A percentile compares a stretch with the other conserved stretches of the same genome.
Conservation (phyloP, 2,888 invertebrate genomes). For the Drosophila subquinaria region DNA sequence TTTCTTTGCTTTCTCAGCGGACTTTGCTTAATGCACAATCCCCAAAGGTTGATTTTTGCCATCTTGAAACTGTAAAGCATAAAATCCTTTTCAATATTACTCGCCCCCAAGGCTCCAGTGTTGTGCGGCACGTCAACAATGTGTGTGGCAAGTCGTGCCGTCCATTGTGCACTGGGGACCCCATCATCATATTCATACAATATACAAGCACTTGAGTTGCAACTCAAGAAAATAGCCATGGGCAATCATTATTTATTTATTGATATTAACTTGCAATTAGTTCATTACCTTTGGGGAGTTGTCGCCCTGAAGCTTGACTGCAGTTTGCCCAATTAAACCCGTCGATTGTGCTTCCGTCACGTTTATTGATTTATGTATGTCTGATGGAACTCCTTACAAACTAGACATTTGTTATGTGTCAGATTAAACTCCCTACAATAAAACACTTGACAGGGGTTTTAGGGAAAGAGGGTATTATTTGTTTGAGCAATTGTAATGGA, state of each 20-base stretch:
- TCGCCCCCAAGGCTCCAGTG: conserved; percentile 55
- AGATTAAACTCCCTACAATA: neutral
- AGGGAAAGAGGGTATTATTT: neutral
- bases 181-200: conserved; percentile 32
- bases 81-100: conserved; percentile 68
- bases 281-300: conserved; percentile 58
- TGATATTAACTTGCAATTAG: conserved; percentile 74
- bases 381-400: neutral
- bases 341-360: conserved; percentile 11
- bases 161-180: conserved; percentile 56
- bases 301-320: conserved; percentile 2
- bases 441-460: neutral
- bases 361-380: conserved; percentile 13
- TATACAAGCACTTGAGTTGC: conserved; percentile 23
- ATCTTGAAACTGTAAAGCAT: conserved; percentile 56
- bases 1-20: conserved; percentile 28
- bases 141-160: conserved; percentile 32
- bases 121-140: conserved; percentile 59
- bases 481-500: neutral
- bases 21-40: conserved; percentile 50
- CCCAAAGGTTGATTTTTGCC: conserved; percentile 67
- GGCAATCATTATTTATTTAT: conserved; percentile 72
- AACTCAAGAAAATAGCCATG: conserved; percentile 37
- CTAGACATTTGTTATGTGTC: neutral
- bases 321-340: conserved; percentile 6